A percentile compares a stretch with the other conserved stretches of the same genome.
phyloP scores from a whole-genome alignment of 2,888 invertebrate species.

The Pasiphila rectangulata region DNA sequence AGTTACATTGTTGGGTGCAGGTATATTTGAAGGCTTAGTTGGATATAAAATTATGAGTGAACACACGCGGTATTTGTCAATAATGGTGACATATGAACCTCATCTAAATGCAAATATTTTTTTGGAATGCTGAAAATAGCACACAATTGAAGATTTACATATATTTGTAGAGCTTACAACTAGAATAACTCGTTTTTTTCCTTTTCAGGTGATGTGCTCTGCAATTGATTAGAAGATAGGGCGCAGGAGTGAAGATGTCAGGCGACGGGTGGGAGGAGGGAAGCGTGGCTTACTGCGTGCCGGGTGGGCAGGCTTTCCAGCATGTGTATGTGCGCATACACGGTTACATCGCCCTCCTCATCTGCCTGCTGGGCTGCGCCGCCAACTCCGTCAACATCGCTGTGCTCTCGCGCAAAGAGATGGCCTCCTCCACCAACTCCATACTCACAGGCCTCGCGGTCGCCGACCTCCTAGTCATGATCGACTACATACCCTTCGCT shows the following conservation, averaged over 20 bases:
- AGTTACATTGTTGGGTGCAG: not conserved
- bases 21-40: conserved; percentile 10
- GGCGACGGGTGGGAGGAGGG: conserved; percentile 36
- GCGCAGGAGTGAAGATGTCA: conserved; percentile 36
- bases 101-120: not conserved
- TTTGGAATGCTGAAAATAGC: no score
- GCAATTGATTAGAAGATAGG: not conserved
- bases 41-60: conserved; percentile 14
- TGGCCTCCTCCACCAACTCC: conserved; percentile 95
- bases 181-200: not conserved
- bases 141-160: no score
- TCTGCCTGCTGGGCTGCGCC: conserved; percentile 93
- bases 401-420: conserved; percentile 93
- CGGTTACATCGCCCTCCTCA: conserved; percentile 91
- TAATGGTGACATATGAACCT: not conserved
- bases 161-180: not conserved
- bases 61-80: conserved; percentile 2
- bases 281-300: conserved; percentile 71
- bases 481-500: conserved; percentile 95
- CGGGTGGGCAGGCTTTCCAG: conserved; percentile 81
- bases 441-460: conserved; percentile 95
- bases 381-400: conserved; percentile 95
- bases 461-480: conserved; percentile 95
- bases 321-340: conserved; percentile 86
- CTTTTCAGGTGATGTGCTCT: conserved; percentile 27